These are phyloP conservation scores for Pseudopipra pipra DNA, from an alignment of 2,113 vertebrate species.

Conservation along the genomic window DNA sequence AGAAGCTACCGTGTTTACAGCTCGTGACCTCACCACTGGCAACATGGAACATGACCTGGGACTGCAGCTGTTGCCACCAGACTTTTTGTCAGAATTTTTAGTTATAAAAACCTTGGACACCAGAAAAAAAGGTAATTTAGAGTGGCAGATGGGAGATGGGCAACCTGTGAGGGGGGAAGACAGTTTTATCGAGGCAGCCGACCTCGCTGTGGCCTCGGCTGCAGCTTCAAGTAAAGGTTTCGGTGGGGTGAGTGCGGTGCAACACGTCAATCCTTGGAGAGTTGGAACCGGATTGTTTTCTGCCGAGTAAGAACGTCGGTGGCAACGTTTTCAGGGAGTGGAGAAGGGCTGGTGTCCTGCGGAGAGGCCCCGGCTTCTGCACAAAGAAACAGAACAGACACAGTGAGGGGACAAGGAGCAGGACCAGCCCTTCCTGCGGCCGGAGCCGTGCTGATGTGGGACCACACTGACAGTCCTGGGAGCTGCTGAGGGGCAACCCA, in stretches of 20 bases:
- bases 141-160: constrained; percentile 27
- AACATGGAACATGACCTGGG: constrained; percentile 53
- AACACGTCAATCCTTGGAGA: not conserved
- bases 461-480: not conserved
- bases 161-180: constrained; percentile 8
- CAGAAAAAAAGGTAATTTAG: constrained; percentile 61
- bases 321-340: not conserved
- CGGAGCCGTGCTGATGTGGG: fast-evolving
- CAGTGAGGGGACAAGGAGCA: not conserved
- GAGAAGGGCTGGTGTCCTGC: constrained; percentile 55
- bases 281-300: constrained; percentile 53
- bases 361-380: constrained; percentile 67
- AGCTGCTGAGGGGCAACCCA: fast-evolving
- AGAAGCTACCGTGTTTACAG: constrained; percentile 74
- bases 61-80: constrained; percentile 57
- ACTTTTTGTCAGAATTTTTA: not conserved
- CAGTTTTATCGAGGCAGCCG: not conserved
- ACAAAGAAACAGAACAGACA: constrained; percentile 48
- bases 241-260: not conserved
- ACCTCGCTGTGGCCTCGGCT: not conserved
- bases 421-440: not conserved
- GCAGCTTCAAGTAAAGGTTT: constrained; percentile 44
- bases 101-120: constrained; percentile 66
- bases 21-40: constrained; percentile 68
- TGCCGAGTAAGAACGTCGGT: constrained; percentile 43